phyloP scores from a whole-genome alignment of 2,113 vertebrate species.

The Hyaena hyaena region DNA sequence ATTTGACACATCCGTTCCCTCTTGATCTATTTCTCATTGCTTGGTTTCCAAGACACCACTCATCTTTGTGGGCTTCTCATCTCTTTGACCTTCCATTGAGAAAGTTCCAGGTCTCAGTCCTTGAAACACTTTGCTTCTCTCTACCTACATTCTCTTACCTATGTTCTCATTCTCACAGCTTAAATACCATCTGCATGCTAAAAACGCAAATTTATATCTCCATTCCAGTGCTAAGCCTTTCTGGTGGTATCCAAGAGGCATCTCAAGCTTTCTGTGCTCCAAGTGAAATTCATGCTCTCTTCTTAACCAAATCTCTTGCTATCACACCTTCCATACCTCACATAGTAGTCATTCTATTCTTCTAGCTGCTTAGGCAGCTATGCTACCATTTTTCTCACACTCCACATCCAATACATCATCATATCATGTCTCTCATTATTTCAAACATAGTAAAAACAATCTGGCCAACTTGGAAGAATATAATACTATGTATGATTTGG shows the following conservation, averaged over 20 bases:
- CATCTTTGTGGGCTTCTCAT: not conserved
- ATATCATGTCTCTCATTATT: not conserved
- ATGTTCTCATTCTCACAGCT: not conserved
- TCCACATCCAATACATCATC: not conserved
- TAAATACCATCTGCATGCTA: not conserved
- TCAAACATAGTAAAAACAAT: not conserved
- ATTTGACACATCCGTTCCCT: not conserved
- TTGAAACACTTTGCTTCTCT: not conserved
- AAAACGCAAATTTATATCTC: not conserved
- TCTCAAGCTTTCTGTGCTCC: too few species aligned
- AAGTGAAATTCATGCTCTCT: not conserved
- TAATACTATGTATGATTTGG: not conserved
- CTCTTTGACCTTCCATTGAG: not conserved
- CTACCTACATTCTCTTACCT: not conserved
- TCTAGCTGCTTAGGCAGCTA: not conserved
- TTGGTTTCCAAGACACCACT: not conserved
- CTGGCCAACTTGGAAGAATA: not conserved
- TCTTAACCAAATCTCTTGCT: not conserved
- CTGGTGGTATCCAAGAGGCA: not conserved
- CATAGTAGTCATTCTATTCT: not conserved
- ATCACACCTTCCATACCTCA: not conserved
- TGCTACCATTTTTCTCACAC: not conserved
- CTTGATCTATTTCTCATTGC: not conserved
- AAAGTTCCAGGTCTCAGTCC: not conserved
- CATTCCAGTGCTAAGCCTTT: not conserved